These are phyloP conservation scores for Gallinago solitaria DNA, from an alignment of 2,797 vertebrate species.

Conservation along the genomic window DNA sequence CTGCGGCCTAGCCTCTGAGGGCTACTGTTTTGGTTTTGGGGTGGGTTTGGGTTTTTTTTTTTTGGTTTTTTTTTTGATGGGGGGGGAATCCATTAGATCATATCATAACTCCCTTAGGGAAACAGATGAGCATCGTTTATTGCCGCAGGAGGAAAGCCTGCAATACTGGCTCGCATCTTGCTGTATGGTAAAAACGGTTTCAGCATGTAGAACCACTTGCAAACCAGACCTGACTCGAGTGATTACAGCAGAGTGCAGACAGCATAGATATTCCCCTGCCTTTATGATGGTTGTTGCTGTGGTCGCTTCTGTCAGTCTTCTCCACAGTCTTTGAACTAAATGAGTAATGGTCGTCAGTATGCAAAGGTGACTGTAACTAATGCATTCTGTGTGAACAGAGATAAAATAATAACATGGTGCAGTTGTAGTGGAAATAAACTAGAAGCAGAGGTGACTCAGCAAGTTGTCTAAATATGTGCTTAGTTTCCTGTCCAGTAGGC, in stretches of 20 bases:
- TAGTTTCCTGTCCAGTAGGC: not conserved
- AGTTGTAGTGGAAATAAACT: not conserved
- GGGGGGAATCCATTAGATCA: accelerated
- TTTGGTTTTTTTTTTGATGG: not conserved
- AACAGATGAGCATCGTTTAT: accelerated
- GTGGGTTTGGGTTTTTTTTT: too few relatives aligned
- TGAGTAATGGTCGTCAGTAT: not conserved
- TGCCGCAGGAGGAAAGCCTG: too few relatives aligned
- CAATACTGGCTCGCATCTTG: accelerated
- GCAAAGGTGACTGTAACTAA: not conserved
- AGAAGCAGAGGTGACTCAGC: not conserved
- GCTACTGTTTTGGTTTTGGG: not conserved
- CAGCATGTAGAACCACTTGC: accelerated
- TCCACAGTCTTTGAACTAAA: not conserved
- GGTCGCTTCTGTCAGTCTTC: accelerated
- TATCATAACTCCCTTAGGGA: accelerated
- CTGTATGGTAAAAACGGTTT: not conserved
- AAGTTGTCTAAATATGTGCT: not conserved
- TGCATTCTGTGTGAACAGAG: accelerated
- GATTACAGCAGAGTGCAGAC: not conserved
- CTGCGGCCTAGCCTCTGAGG: not conserved
- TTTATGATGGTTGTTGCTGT: accelerated
- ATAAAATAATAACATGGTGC: not conserved
- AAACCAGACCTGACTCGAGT: accelerated
- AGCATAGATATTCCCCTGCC: accelerated